Conservation (phyloP, 2,113 vertebrate species). For the Cervus canadensis region DNA sequence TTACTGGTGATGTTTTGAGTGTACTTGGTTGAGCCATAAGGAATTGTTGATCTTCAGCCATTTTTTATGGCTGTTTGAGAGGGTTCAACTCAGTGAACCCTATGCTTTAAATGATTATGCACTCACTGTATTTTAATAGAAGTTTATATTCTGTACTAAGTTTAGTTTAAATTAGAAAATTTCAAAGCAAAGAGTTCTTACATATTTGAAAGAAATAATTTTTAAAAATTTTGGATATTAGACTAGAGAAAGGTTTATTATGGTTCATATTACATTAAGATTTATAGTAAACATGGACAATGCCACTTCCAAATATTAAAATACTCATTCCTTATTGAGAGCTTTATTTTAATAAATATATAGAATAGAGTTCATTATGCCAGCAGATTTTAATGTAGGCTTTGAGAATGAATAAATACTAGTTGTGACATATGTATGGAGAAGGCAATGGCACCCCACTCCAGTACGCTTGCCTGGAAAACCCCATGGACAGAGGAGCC, state of each 20-base stretch:
- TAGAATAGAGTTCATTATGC: not conserved
- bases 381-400: not conserved
- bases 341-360: not conserved
- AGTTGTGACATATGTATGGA: not conserved
- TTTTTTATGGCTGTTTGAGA: not conserved
- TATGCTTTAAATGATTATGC: not conserved
- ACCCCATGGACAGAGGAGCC: too few relatives aligned
- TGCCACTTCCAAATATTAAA: not conserved
- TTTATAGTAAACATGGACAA: not conserved
- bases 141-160: not conserved
- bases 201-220: not conserved
- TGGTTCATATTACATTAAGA: not conserved
- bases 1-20: not conserved
- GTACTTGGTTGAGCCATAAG: not conserved
- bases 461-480: too few relatives aligned
- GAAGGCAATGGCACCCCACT: too few relatives aligned
- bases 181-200: not conserved
- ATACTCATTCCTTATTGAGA: not conserved
- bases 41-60: not conserved
- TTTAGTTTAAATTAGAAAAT: slow-evolving; percentile 14
- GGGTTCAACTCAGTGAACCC: not conserved
- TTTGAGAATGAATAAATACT: not conserved
- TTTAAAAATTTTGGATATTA: not conserved
- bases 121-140: slow-evolving; percentile 13
- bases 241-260: not conserved